Evolutionary conservation across 92 coral and sea anemone species (phyloP), one percentile per base, ranked within the genome.

Genomic region (Paramuricea clavata): DNA sequence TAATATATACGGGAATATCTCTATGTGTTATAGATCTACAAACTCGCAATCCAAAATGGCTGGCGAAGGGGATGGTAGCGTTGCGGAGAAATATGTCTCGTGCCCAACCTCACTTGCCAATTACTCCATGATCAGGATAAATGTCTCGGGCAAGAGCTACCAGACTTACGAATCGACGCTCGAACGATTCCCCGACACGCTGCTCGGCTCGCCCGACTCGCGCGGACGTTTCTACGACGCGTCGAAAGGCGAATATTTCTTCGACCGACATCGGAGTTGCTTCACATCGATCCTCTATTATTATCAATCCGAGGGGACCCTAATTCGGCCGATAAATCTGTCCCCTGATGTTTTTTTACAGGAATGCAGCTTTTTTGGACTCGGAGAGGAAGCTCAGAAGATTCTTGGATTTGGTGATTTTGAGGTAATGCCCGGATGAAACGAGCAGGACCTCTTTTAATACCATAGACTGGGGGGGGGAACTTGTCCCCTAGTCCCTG

Each of bases 221-320:
- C 84, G 99, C 10, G 84, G 91, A 69, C 26, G 47, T n/a, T 95
- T 78, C 77, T 97, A 84, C 79, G 98, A 94, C 81, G 77, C 87
- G 73, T 75, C 86, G 72, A 93, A 97, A 59, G 90, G 86, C 62
- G 98, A 97, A 71, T 95, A 89, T 70, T 97, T 97, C 76, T 97
- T 97, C 73, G 99, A 97, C 83, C 95, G 99, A 0, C 98, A 97
- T 69, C 94, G 99, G 3, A 88, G 99, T 25, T 93, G 98, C 0
- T 97, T 97, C 70, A 97, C 97, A 11, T 94, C 99, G 77, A 97
- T 97, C 49, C 72, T 97, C 64, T 97, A 97, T 41, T 97, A 94
- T 54, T 97, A 97, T 36, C 99, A 97, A 60, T 97, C 99, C 6
- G 97, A 90, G 33, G 99, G 99, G 12, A 76, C 95, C 30, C 83